Percentiles rank a stretch among this genome's conserved stretches.
These are phyloP conservation scores for Polia nebulosa DNA, from an alignment of 2,888 invertebrate species.

Conservation along the genomic window DNA sequence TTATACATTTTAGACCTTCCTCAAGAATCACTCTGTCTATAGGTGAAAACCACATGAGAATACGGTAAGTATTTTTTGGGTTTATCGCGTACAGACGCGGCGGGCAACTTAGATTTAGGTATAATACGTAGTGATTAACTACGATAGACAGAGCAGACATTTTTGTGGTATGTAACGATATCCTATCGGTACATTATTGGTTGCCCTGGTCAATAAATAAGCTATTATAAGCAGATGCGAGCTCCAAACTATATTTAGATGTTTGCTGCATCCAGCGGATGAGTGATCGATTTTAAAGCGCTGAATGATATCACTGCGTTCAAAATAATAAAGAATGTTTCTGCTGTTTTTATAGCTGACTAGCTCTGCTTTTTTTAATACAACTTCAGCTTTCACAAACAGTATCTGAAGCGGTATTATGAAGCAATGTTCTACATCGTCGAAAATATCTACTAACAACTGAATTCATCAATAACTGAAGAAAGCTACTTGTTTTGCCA, in stretches of 20 bases:
- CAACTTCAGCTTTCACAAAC: not conserved
- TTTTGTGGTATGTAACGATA: slow-evolving; percentile 26
- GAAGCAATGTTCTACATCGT: too few species aligned
- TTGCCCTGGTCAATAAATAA: slow-evolving; percentile 48
- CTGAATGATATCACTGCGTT: slow-evolving; percentile 49
- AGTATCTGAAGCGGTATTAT: too few species aligned
- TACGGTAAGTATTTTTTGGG: too few species aligned
- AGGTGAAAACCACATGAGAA: too few species aligned
- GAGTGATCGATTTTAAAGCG: slow-evolving; percentile 52
- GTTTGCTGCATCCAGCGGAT: slow-evolving; percentile 38
- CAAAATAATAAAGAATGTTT: slow-evolving; percentile 22
- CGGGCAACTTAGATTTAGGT: too few species aligned
- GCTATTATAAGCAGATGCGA: slow-evolving; percentile 46
- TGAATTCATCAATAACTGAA: too few species aligned
- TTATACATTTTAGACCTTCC: too few species aligned
- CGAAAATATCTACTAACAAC: too few species aligned
- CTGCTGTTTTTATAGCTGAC: not conserved
- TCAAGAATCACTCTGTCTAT: too few species aligned
- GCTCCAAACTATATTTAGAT: slow-evolving; percentile 49
- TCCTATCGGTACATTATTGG: slow-evolving; percentile 34
- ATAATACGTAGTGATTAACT: too few species aligned
- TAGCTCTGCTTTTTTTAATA: not conserved
- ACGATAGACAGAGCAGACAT: slow-evolving; percentile 29
- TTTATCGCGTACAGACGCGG: too few species aligned
- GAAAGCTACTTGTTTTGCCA: too few species aligned